These are phyloP conservation scores for cattle (Bos taurus) DNA, from an alignment of 2,113 vertebrate genomes.

Conservation along the genomic window ARS-UCD2.0 NC_037336.1:99017501-99018000, in stretches of 20 bases:
- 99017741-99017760: background rate
- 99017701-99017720: background rate
- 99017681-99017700: background rate
- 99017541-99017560: background rate
- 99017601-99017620: background rate
- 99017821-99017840: background rate
- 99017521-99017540: background rate
- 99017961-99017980: background rate
- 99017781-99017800: background rate
- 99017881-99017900: background rate
- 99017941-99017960: background rate
- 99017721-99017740: background rate
- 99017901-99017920: background rate
- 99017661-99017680: background rate
- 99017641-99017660: background rate
- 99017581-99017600: background rate
- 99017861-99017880: background rate
- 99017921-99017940: background rate
- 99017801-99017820: background rate
- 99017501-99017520: background rate
- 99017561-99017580: background rate
- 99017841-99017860: background rate
- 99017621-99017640: background rate
- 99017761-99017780: background rate
- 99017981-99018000: background rate